phyloP scores from a whole-genome alignment of 2,888 invertebrate genomes.

The Orthosia gracilis region DNA sequence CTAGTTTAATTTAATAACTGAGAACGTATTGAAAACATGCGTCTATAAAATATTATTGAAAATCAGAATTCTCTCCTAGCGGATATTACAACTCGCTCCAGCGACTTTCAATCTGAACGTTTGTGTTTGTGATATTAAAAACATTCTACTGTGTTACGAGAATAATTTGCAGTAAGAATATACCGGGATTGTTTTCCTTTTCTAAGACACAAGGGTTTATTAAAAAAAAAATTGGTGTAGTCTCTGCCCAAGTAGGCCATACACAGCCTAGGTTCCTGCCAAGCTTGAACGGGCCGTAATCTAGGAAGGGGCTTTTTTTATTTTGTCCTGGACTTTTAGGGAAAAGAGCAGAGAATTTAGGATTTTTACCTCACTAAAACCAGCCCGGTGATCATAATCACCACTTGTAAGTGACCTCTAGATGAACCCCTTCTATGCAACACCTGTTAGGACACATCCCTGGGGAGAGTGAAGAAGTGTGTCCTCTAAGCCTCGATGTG shows the following conservation, averaged over 20 bases:
- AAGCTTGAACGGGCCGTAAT: too few relatives aligned
- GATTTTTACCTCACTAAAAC: too few relatives aligned
- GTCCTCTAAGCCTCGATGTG: too few relatives aligned
- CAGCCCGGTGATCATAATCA: too few relatives aligned
- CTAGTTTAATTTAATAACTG: background rate
- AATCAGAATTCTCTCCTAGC: conserved; percentile 17
- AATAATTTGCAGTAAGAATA: conserved; percentile 32
- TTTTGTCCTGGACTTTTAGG: too few relatives aligned
- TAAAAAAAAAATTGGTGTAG: background rate
- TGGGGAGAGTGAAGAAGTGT: too few relatives aligned
- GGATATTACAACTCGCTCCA: conserved; percentile 60
- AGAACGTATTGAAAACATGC: background rate
- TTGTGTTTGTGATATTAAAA: conserved; percentile 55
- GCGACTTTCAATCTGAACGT: conserved; percentile 42
- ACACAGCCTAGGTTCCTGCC: background rate
- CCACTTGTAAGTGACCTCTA: too few relatives aligned
- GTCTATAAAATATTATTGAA: conserved; percentile 18
- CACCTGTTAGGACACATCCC: too few relatives aligned
- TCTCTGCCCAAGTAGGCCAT: background rate
- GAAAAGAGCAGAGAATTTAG: too few relatives aligned
- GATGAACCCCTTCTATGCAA: too few relatives aligned
- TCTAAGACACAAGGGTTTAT: background rate
- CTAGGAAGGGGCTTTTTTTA: too few relatives aligned
- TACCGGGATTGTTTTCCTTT: background rate
- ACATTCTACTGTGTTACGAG: conserved; percentile 12